Evolutionary conservation across 2,888 invertebrate species (phyloP).

Genomic region (Harpagoxenus sublaevis): DNA sequence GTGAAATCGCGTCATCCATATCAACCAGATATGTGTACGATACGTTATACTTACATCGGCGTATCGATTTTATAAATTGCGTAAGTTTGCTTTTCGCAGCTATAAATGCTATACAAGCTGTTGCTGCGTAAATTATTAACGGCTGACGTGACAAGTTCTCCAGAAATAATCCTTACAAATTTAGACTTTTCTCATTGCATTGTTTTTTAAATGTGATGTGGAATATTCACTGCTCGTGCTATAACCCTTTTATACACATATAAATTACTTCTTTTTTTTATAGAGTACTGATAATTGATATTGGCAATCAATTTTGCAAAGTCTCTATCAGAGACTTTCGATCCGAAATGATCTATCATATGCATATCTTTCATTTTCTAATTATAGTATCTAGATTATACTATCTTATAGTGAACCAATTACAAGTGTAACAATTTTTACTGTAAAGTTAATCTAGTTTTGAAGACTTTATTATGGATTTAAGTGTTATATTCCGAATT

Average conservation of each 20-base stretch:
- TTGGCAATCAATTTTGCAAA: background rate
- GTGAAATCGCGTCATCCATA: slow-evolving; percentile 33
- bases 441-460: background rate
- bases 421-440: background rate
- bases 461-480: background rate
- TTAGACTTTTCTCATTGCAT: background rate
- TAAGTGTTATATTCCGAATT: too few relatives aligned
- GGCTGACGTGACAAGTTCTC: background rate
- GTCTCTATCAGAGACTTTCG: background rate
- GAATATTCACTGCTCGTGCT: background rate
- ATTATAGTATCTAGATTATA: too few relatives aligned
- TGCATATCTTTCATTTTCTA: background rate
- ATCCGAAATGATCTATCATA: background rate
- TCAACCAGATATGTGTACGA: background rate
- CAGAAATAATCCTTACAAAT: slow-evolving; percentile 1
- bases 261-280: background rate
- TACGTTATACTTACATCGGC: background rate
- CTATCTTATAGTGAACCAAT: background rate
- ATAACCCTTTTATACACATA: background rate
- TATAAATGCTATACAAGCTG: background rate
- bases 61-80: slow-evolving; percentile 33
- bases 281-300: background rate
- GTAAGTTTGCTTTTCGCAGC: slow-evolving; percentile 7
- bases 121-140: slow-evolving; percentile 17
- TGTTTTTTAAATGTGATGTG: background rate